These are phyloP conservation scores for Prosopocoilus inquinatus DNA, from an alignment of 2,888 invertebrate genomes.

Conservation along the genomic window DNA sequence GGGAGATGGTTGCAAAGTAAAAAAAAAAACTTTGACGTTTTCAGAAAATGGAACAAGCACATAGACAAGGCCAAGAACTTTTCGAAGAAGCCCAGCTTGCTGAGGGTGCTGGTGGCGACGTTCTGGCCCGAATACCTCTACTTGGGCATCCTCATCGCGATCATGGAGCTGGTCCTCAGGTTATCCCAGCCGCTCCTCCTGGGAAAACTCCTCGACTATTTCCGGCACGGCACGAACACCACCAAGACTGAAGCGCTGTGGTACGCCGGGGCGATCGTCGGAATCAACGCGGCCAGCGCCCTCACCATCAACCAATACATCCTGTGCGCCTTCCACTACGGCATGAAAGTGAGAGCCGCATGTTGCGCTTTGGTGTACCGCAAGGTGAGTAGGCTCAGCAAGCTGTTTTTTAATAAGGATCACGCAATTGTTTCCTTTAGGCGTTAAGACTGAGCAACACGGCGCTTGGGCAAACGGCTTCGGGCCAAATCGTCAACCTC, in stretches of 20 bases:
- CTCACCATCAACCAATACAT: slow-evolving; percentile 66
- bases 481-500: slow-evolving; percentile 90
- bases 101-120: slow-evolving; percentile 63
- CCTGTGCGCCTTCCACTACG: slow-evolving; percentile 69
- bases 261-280: slow-evolving; percentile 60
- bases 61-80: slow-evolving; percentile 57
- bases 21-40: neutral
- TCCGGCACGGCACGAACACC: slow-evolving; percentile 55
- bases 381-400: slow-evolving; percentile 62
- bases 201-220: slow-evolving; percentile 65
- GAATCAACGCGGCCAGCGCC: slow-evolving; percentile 57
- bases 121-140: slow-evolving; percentile 66
- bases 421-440: slow-evolving; percentile 53
- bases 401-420: neutral
- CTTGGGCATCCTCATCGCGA: slow-evolving; percentile 61
- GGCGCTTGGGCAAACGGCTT: slow-evolving; percentile 70
- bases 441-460: slow-evolving; percentile 68
- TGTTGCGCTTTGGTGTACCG: slow-evolving; percentile 81
- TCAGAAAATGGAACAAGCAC: slow-evolving; percentile 68
- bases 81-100: slow-evolving; percentile 61
- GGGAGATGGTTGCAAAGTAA: neutral
- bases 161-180: slow-evolving; percentile 59
- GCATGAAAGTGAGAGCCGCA: slow-evolving; percentile 79
- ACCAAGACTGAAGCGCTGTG: slow-evolving; percentile 60
- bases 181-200: slow-evolving; percentile 66